phyloP scores from a whole-genome alignment of 2,797 vertebrate genomes.

The Heterohyrax brucei region DNA sequence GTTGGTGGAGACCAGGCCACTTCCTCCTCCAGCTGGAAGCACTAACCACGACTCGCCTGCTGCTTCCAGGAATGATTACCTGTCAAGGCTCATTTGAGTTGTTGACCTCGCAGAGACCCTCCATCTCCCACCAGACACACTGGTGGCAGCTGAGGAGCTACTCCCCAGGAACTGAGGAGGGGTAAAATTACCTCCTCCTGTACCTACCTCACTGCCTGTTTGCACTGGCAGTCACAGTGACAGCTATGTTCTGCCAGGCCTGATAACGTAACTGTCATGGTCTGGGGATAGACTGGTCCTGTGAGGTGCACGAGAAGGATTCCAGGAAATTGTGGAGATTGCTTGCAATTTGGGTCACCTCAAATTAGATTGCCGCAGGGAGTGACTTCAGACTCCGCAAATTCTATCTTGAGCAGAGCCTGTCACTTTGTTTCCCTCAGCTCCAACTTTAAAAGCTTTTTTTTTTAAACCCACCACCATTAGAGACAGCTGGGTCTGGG shows the following conservation, averaged over 20 bases:
- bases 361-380: conserved; percentile 67
- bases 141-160: background rate
- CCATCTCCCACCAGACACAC: background rate
- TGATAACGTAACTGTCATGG: conserved; percentile 73
- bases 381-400: conserved; percentile 65
- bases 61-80: conserved; percentile 36
- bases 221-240: conserved; percentile 27
- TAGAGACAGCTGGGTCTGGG: background rate
- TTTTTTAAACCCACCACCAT: background rate
- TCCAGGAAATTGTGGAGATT: conserved; percentile 74
- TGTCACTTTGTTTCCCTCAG: background rate
- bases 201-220: conserved; percentile 3
- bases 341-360: conserved; percentile 54
- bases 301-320: conserved; percentile 29
- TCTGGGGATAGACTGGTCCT: background rate
- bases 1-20: background rate
- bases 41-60: background rate
- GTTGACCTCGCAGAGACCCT: background rate
- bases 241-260: conserved; percentile 61
- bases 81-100: conserved; percentile 52
- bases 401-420: background rate
- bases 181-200: conserved; percentile 25
- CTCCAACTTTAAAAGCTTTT: background rate
- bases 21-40: accelerated
- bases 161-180: background rate